Base-by-base conservation (phyloP, 2,797 vertebrate species). In the Characodon lateralis region DNA sequence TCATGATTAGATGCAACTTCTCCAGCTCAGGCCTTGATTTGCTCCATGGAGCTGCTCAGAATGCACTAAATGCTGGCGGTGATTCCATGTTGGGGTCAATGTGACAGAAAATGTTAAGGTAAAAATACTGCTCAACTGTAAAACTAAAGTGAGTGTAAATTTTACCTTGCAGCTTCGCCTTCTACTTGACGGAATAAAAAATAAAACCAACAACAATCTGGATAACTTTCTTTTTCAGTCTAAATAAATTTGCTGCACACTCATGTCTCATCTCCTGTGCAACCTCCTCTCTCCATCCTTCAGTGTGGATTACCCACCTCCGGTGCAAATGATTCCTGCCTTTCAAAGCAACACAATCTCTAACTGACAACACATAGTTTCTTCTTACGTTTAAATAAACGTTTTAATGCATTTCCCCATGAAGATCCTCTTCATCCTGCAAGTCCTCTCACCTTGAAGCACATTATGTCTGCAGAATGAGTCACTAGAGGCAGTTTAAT, bases 31-130 rank as follows among this genome's bases (percentile, higher is more conserved):
- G 68, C 61, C 72, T 14, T 0, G 22, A 73, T 68, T 41, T 5
- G 3, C 55, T 73, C 22, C 26, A 20, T 2, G 13, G 66, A 78
- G 72, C 73, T 84, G 81, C 77, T 51, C 8, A 56, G 3, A 79
- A 70, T 35, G 24, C 18, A 22, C 24, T 39, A 63, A 69, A 58
- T 39, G 89, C 90, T 91, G 87, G 81, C 89, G 84, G 85, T 39
- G 63, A 39, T 39, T 18, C 35, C 31, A 39, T 22, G 61, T 22
- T 39, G 8, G 63, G 63, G 13, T n/a, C 1, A 55, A 41, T 20
- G 6, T 24, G 28, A 35, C 28, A 39, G 22, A 39, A 43, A 72
- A 31, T 31, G 22, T 14, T 31, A 26, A 48, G 16, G 1, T 22
- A 24, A 2, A 66, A 41, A 66, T 43, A 41, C 22, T 8, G 24